Percentiles rank a stretch among this genome's conserved stretches.
phyloP scores from a whole-genome alignment of 2,888 invertebrate genomes.

The Ligdia adustata region DNA sequence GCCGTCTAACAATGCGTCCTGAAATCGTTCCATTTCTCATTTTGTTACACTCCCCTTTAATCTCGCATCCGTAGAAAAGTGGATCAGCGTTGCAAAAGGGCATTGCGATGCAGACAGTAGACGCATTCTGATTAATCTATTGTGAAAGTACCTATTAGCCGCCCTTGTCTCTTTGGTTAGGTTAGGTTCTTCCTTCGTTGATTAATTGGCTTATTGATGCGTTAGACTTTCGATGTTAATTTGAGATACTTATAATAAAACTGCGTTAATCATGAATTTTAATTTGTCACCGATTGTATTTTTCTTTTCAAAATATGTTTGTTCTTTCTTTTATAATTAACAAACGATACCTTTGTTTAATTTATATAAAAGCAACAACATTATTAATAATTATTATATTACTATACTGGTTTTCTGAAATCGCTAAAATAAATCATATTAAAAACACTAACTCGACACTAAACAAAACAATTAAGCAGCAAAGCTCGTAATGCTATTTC shows the following conservation, averaged over 20 bases:
- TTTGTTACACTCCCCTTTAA: conserved; percentile 83
- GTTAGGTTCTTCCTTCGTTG: conserved; percentile 19
- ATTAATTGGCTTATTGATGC: conserved; percentile 11
- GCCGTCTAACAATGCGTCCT: conserved; percentile 80
- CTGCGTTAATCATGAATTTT: too few species aligned
- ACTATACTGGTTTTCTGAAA: too few species aligned
- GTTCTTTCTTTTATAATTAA: too few species aligned
- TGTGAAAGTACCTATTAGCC: conserved; percentile 55
- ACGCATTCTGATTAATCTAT: conserved; percentile 74
- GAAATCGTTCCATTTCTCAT: conserved; percentile 84
- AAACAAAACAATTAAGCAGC: too few species aligned
- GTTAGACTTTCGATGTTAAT: conserved; percentile 1
- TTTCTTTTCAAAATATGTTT: too few species aligned
- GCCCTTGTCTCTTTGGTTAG: conserved; percentile 41
- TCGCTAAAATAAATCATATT: too few species aligned
- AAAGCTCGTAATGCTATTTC: conserved; percentile 14
- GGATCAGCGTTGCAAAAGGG: conserved; percentile 81
- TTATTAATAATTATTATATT: too few species aligned
- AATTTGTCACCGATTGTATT: too few species aligned
- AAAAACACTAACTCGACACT: too few species aligned
- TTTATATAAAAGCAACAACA: too few species aligned
- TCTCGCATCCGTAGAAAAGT: conserved; percentile 83
- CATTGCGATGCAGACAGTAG: conserved; percentile 74
- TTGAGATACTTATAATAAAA: neutral
- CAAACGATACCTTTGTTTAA: too few species aligned